Percentiles rank a stretch among this genome's conserved stretches.
phyloP scores from a whole-genome alignment of 2,888 invertebrate species.

The Andrena dorsata region DNA sequence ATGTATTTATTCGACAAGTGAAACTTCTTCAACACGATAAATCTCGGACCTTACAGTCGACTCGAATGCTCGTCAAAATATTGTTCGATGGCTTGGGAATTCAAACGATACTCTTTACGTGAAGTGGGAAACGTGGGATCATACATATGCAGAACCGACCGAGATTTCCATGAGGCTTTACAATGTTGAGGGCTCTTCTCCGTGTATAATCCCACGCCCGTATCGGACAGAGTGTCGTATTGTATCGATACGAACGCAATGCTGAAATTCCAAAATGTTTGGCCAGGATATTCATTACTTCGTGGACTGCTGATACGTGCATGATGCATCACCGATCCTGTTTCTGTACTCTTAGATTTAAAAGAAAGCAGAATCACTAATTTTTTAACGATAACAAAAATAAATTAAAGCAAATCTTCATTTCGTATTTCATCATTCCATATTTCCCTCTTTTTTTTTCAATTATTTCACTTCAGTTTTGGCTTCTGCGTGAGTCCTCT shows the following conservation, averaged over 20 bases:
- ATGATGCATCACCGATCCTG: background rate
- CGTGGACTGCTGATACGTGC: background rate
- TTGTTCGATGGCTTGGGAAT: conserved; percentile 58
- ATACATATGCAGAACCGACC: conserved; percentile 67
- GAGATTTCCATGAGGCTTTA: conserved; percentile 70
- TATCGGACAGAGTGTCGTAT: conserved; percentile 41
- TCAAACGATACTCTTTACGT: conserved; percentile 61
- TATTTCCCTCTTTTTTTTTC: too few species aligned
- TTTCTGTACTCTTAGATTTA: background rate
- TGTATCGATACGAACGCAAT: conserved; percentile 48
- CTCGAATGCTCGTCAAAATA: conserved; percentile 40
- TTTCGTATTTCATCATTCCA: too few species aligned
- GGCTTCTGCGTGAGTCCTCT: too few species aligned
- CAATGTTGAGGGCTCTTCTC: conserved; percentile 59
- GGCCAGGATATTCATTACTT: conserved; percentile 50
- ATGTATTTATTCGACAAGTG: background rate
- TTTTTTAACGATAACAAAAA: too few species aligned
- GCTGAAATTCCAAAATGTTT: conserved; percentile 58
- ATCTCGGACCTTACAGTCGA: conserved; percentile 27
- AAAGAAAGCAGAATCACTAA: background rate
- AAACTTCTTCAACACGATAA: conserved; percentile 10
- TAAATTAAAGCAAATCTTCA: too few species aligned
- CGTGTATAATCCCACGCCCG: conserved; percentile 65
- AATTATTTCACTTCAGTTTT: too few species aligned
- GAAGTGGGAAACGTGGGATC: conserved; percentile 65